Conservation (phyloP, 2,797 vertebrate genomes). For the Chelon auratus region DNA sequence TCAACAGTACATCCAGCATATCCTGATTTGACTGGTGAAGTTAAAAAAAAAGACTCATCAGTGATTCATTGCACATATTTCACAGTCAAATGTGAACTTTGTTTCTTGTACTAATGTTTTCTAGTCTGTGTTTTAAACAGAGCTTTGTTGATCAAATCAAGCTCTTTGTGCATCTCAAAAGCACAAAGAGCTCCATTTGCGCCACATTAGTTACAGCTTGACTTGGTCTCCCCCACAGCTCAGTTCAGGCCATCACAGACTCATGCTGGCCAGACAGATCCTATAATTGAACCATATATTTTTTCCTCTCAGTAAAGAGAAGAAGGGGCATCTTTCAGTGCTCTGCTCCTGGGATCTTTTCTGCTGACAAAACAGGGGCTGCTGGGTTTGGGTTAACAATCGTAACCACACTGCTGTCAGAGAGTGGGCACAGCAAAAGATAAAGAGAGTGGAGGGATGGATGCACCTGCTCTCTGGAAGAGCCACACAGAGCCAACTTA, state of each 20-base stretch:
- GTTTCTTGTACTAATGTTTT: slow-evolving; percentile 3
- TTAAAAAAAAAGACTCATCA: slow-evolving; percentile 1
- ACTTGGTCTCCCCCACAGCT: slow-evolving; percentile 41
- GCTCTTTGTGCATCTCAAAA: slow-evolving; percentile 4
- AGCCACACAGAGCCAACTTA: slow-evolving; percentile 9
- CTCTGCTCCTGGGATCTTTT: slow-evolving; percentile 53
- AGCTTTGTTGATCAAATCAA: slow-evolving; percentile 7
- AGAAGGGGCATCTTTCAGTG: slow-evolving; percentile 55
- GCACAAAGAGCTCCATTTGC: slow-evolving; percentile 9
- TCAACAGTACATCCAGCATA: slow-evolving; percentile 1
- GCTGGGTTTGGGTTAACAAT: slow-evolving; percentile 57
- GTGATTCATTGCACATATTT: slow-evolving; percentile 5
- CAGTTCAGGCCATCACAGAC: slow-evolving; percentile 53
- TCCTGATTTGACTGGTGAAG: slow-evolving; percentile 12
- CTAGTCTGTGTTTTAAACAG: slow-evolving; percentile 13
- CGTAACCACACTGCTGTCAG: slow-evolving; percentile 54
- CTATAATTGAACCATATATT: slow-evolving; percentile 77
- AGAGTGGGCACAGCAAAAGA: slow-evolving; percentile 30
- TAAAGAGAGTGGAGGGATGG: slow-evolving; percentile 42
- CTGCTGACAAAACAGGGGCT: slow-evolving; percentile 66
- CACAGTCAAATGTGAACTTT: neutral
- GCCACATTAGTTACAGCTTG: slow-evolving; percentile 35
- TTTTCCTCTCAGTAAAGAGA: slow-evolving; percentile 44
- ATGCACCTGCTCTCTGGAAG: slow-evolving; percentile 28
- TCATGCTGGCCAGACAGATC: slow-evolving; percentile 57